Percentiles rank a stretch among this genome's conserved stretches.
Conservation (phyloP, 2,797 vertebrate genomes). For the Pangasius larnaudii region DNA sequence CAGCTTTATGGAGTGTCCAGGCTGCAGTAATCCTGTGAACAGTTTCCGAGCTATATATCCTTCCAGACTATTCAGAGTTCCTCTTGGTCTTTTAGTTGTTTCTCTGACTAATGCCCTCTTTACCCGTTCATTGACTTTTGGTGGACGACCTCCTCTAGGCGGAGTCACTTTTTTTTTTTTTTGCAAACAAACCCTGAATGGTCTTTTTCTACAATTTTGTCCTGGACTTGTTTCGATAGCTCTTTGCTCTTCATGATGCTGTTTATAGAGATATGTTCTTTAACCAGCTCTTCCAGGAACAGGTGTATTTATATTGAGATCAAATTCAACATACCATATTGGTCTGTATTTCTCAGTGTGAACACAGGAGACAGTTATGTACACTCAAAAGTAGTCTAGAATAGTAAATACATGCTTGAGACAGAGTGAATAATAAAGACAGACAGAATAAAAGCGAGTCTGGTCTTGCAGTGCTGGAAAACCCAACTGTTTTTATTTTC, state of each 20-base stretch:
- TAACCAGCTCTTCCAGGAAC: not conserved
- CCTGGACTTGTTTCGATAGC: not conserved
- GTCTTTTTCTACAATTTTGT: not conserved
- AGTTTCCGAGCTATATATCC: not conserved
- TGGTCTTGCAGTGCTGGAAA: constrained; percentile 92
- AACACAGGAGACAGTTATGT: not conserved
- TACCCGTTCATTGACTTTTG: not conserved
- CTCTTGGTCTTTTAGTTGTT: not conserved
- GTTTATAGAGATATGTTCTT: not conserved
- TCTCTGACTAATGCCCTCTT: not conserved
- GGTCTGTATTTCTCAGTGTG: not conserved
- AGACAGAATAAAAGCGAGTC: constrained; percentile 63
- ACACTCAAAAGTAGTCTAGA: not conserved
- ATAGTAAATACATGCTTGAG: not conserved
- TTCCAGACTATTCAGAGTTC: not conserved
- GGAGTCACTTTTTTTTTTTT: not conserved
- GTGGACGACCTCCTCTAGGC: not conserved
- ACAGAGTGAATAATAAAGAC: not conserved
- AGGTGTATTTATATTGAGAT: not conserved
- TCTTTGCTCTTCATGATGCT: not conserved
- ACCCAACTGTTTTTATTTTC: constrained; percentile 99
- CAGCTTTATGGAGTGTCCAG: not conserved
- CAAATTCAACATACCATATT: not conserved
- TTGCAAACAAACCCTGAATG: not conserved
- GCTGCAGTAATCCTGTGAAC: not conserved